Conservation (phyloP, 2,797 vertebrate genomes). For the Notolabrus celidotus region DNA sequence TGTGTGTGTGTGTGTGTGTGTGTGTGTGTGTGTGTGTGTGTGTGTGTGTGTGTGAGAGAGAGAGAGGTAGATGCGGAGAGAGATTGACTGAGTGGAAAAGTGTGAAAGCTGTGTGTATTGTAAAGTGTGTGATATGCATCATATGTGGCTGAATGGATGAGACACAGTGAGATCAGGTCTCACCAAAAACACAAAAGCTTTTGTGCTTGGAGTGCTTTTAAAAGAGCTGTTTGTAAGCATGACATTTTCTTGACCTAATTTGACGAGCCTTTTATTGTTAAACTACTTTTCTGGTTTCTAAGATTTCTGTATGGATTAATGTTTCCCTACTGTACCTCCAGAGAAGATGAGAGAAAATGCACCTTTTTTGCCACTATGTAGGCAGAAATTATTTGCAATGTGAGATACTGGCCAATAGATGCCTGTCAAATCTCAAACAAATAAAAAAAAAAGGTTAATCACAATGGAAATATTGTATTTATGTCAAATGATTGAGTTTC, state of each 20-base stretch:
- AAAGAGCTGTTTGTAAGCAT: not conserved
- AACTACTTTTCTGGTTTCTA: not conserved
- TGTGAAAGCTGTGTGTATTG: conserved; percentile 13
- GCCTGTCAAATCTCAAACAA: not conserved
- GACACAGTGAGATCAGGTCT: not conserved
- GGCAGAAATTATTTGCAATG: no score
- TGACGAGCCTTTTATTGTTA: not conserved
- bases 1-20: not conserved
- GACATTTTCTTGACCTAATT: not conserved
- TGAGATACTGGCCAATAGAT: no score
- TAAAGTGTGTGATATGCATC: conserved; percentile 17
- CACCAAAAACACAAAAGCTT: not conserved
- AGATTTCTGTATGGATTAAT: not conserved
- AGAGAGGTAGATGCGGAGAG: conserved; percentile 11
- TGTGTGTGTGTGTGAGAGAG: not conserved
- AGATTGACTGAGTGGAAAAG: not conserved
- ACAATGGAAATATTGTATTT: no score
- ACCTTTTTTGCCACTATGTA: not conserved
- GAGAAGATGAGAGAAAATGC: not conserved
- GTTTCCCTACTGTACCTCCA: not conserved
- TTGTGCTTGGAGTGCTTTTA: not conserved
- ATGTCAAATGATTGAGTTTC: no score
- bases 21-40: no score
- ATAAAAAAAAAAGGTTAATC: no score
- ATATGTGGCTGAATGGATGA: conserved; percentile 4